These are phyloP conservation scores for Propsilocerus akamusi DNA, from an alignment of 1,140 invertebrate genomes.

Conservation along the genomic window DNA sequence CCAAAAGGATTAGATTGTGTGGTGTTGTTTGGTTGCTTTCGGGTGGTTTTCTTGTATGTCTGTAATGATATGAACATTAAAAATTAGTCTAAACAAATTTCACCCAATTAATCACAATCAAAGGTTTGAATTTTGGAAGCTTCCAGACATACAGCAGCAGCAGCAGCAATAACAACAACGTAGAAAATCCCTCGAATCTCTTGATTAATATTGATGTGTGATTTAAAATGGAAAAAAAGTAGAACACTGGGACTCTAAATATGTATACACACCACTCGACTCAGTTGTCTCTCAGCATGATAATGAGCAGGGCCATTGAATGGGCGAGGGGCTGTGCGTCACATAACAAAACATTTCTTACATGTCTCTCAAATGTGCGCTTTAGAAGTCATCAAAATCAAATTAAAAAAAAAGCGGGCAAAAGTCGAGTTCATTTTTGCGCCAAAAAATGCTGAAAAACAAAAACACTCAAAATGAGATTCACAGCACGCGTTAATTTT, in stretches of 20 bases:
- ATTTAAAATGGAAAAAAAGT: conserved; percentile 4
- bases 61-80: background rate
- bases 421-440: background rate
- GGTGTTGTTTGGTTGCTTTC: background rate
- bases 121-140: background rate
- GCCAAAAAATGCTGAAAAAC: background rate
- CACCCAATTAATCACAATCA: conserved; percentile 4
- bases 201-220: conserved; percentile 4
- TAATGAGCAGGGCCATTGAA: background rate
- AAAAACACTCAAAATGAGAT: background rate
- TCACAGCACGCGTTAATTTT: conserved; percentile 3
- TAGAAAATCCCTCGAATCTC: background rate
- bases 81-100: background rate
- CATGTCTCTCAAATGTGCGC: no score
- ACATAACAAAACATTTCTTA: no score
- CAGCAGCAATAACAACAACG: background rate
- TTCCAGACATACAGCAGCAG: background rate
- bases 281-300: no score
- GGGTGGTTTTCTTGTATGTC: background rate
- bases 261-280: no score
- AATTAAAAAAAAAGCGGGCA: background rate
- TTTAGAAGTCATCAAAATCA: conserved; percentile 3
- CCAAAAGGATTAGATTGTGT: background rate
- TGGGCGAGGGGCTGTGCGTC: no score
- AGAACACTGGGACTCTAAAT: conserved; percentile 2